Evolutionary conservation across 2,888 invertebrate species (phyloP).

Genomic region (Acleris holmiana): DNA sequence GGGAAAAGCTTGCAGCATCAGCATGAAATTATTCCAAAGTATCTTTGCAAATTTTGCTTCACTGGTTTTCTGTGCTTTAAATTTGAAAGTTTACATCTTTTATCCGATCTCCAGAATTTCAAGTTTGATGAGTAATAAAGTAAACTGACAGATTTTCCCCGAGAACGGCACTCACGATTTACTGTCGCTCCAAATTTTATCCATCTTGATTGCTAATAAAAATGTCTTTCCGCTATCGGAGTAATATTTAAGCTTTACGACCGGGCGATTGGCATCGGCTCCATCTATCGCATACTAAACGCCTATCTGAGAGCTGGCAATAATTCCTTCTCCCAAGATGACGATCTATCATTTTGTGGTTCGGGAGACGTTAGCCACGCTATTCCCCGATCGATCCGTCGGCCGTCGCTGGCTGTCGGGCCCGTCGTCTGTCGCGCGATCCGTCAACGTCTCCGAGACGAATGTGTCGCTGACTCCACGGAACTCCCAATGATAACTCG

Average conservation of each 20-base stretch:
- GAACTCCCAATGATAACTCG: slow-evolving; percentile 45
- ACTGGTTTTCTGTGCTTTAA: too few relatives aligned
- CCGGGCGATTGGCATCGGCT: slow-evolving; percentile 45
- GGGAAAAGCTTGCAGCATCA: too few relatives aligned
- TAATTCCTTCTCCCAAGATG: slow-evolving; percentile 55
- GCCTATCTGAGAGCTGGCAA: slow-evolving; percentile 49
- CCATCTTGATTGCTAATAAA: slow-evolving; percentile 33
- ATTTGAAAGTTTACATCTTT: too few relatives aligned
- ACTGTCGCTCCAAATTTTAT: slow-evolving; percentile 26
- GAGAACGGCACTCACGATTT: slow-evolving; percentile 14
- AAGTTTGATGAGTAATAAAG: slow-evolving; percentile 27
- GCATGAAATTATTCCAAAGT: too few relatives aligned
- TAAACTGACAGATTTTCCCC: slow-evolving; percentile 23
- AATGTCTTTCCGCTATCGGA: slow-evolving; percentile 30
- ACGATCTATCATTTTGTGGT: slow-evolving; percentile 64
- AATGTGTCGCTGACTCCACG: slow-evolving; percentile 46
- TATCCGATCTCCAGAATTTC: slow-evolving; percentile 1
- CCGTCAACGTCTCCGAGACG: slow-evolving; percentile 50
- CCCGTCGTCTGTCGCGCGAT: slow-evolving; percentile 45
- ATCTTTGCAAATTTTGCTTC: too few relatives aligned
- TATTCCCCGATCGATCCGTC: slow-evolving; percentile 68
- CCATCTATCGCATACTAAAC: slow-evolving; percentile 52
- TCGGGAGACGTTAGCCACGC: slow-evolving; percentile 59
- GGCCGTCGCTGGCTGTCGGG: slow-evolving; percentile 43
- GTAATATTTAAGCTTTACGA: slow-evolving; percentile 35